A percentile compares a stretch with the other conserved stretches of the same genome.
Evolutionary conservation across 2,888 invertebrate genomes (phyloP).

Genomic region (Pyrgus malvae): DNA sequence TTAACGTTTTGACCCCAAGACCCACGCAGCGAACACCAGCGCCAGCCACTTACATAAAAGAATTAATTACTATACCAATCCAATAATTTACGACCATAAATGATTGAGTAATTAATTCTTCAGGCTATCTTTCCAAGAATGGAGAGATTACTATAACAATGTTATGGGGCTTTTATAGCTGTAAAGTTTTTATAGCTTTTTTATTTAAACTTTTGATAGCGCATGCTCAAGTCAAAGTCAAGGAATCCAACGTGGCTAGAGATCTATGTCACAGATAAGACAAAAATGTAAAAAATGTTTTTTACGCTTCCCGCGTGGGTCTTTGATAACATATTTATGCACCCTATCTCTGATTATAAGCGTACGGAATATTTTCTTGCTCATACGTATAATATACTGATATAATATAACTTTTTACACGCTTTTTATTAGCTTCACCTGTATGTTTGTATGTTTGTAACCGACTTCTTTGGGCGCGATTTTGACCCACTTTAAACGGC

Average conservation of each 20-base stretch:
- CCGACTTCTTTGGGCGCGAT: no score
- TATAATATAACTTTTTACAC: no score
- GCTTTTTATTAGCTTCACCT: no score
- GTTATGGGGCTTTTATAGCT: slow-evolving; percentile 20
- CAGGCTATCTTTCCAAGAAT: slow-evolving; percentile 17
- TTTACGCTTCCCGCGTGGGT: not conserved
- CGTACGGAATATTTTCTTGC: no score
- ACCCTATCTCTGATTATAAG: no score
- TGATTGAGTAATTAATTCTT: slow-evolving; percentile 26
- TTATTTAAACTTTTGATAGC: not conserved
- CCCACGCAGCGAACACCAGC: not conserved
- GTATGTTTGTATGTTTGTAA: no score
- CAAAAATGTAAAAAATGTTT: no score
- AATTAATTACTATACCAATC: slow-evolving; percentile 17
- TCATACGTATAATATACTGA: no score
- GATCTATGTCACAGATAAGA: not conserved
- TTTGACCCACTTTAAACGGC: no score
- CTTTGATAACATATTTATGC: no score
- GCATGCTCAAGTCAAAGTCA: not conserved
- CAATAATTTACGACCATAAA: slow-evolving; percentile 19
- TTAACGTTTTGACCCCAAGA: slow-evolving; percentile 2
- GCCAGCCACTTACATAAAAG: slow-evolving; percentile 12
- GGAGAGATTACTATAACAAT: slow-evolving; percentile 26
- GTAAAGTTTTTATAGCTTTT: slow-evolving; percentile 14
- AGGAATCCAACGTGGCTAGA: not conserved